Base-by-base conservation (phyloP, 2,888 invertebrate genomes). In the Altica lythri region DNA sequence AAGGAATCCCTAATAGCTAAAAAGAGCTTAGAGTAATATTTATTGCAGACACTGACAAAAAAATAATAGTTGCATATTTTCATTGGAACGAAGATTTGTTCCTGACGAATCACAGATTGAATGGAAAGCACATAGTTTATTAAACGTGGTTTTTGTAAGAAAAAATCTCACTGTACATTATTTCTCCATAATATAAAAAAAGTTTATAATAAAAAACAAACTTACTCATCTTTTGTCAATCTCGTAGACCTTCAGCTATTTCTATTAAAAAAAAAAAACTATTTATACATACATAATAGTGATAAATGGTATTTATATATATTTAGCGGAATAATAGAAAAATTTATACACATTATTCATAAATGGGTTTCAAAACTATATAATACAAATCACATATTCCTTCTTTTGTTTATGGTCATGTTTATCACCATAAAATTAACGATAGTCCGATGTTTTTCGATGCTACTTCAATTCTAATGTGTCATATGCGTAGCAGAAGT, bases 401-500 rank as follows among this genome's bases (percentile, higher is more conserved):
- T 22, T 37, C 18, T 37, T 40, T 22, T 40, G 19, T 22, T 17
- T 22, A 17, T 40, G 13, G 8, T 22, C 6, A 25, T 22, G 25
- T 40, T n/a, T 1, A 22, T 40, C 6, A 12, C 8, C 3, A 10
- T 19, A 19, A 38, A 38, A 8, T 38, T 38, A 38, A 40, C 35
- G 5, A 29, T 29, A 29, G 16, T 14, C 14, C 13, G 2, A 34
- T 16, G 13, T 16, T 10, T 2, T 27, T 18, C n/a, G 2, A 17
- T 8, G 14, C 25, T 32, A 17, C 9, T 45, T 61, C 57, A 65
- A n/a, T n/a, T n/a, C n/a, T n/a, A n/a, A 30, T 66, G 66, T 56
- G 67, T 64, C 53, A 66, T 62, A 52, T 68, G 66, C 27, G 65
- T 62, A 55, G 60, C 68, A 34, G 68, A 65, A 38, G 64, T 57